phyloP scores from a whole-genome alignment of 2,888 invertebrate genomes.

The Alloplasta piceator region DNA sequence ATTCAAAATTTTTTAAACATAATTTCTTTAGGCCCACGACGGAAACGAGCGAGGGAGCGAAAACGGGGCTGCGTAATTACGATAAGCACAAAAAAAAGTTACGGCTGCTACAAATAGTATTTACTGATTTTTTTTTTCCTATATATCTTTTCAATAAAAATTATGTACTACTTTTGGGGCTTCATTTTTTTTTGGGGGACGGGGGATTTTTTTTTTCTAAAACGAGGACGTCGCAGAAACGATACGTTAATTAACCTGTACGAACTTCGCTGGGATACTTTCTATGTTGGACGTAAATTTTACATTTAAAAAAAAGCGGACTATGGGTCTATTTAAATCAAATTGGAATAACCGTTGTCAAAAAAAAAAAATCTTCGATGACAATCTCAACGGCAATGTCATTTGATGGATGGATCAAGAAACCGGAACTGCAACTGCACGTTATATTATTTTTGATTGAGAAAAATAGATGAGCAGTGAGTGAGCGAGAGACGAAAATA shows the following conservation, averaged over 20 bases:
- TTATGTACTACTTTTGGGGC: conserved; percentile 46
- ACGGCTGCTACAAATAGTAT: conserved; percentile 49
- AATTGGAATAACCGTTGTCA: conserved; percentile 9
- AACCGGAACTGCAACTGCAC: conserved; percentile 55
- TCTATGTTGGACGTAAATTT: conserved; percentile 5
- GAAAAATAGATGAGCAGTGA: conserved; percentile 47
- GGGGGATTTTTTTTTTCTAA: conserved; percentile 17
- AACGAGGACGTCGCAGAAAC: conserved; percentile 19
- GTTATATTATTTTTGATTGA: conserved; percentile 21
- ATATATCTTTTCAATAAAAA: conserved; percentile 32
- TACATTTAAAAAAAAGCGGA: conserved; percentile 3
- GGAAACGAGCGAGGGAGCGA: conserved; percentile 75
- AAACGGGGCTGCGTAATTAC: conserved; percentile 69
- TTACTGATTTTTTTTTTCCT: conserved; percentile 38
- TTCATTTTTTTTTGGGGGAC: conserved; percentile 38
- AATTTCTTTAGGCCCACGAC: conserved; percentile 26
- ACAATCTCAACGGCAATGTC: conserved; percentile 39
- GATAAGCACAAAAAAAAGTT: conserved; percentile 58
- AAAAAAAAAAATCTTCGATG: conserved; percentile 17
- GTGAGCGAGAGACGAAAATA: conserved; percentile 38
- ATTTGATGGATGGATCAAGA: conserved; percentile 47
- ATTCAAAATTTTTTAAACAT: not conserved
- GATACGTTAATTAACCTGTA: not conserved
- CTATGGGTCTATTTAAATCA: conserved; percentile 2
- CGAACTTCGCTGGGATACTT: conserved; percentile 4